Evolutionary conservation across 1,140 invertebrate species (phyloP).

Genomic region (Akabosia matsudoensis): DNA sequence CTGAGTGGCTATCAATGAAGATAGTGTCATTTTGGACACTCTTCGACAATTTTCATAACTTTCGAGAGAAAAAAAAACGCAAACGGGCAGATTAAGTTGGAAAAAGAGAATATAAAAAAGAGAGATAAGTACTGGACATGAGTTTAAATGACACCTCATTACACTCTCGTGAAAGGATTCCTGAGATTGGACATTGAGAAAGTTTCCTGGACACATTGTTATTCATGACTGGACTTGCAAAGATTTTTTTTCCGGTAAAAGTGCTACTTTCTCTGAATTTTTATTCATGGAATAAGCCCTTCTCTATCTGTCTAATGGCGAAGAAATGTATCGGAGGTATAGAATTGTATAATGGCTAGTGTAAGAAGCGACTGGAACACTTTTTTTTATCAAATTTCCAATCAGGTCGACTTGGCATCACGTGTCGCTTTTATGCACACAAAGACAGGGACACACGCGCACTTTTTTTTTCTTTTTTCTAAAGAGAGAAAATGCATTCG

Average conservation of each 20-base stretch:
- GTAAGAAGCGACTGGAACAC: not conserved
- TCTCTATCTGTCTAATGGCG: too few species aligned
- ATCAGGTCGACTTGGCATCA: not conserved
- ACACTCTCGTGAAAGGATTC: not conserved
- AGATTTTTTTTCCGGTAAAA: not conserved
- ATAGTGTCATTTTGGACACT: too few species aligned
- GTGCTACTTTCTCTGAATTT: not conserved
- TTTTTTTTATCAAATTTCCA: not conserved
- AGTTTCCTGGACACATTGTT: not conserved
- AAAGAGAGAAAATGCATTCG: not conserved
- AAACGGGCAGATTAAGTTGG: not conserved
- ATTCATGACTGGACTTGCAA: not conserved
- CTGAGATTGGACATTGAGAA: not conserved
- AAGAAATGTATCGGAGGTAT: too few species aligned
- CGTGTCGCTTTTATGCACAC: not conserved
- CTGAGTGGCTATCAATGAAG: too few species aligned
- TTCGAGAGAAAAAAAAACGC: too few species aligned
- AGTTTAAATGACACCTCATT: not conserved
- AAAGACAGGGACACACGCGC: too few species aligned
- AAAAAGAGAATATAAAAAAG: not conserved
- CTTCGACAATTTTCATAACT: too few species aligned
- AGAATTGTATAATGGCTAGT: too few species aligned
- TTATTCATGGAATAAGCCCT: not conserved
- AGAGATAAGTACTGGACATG: not conserved
- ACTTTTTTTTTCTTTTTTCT: too few species aligned